Conservation (phyloP, 2,113 vertebrate genomes). For the Meles meles region DNA sequence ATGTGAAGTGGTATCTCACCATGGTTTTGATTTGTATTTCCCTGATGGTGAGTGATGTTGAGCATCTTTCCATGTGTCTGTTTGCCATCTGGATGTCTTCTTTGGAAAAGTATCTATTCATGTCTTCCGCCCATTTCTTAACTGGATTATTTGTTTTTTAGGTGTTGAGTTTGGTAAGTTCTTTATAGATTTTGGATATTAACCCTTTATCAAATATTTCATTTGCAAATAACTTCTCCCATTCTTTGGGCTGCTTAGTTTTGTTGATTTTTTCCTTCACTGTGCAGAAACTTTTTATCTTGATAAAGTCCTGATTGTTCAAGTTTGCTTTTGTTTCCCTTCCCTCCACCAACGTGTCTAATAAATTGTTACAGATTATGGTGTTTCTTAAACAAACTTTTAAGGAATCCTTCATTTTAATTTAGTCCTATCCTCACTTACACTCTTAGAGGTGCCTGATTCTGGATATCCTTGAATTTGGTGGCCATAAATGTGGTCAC, state of each 20-base stretch:
- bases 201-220: not conserved
- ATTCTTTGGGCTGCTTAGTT: not conserved
- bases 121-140: not conserved
- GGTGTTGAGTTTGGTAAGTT: not conserved
- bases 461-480: not conserved
- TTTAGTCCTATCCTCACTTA: not conserved
- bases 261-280: not conserved
- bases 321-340: not conserved
- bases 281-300: not conserved
- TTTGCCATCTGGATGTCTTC: not conserved
- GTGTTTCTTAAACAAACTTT: not conserved
- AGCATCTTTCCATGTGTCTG: not conserved
- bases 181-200: not conserved
- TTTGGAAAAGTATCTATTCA: not conserved
- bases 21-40: not conserved
- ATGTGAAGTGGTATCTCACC: not conserved
- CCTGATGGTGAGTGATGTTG: not conserved
- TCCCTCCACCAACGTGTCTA: not conserved
- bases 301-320: not conserved
- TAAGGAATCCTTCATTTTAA: not conserved
- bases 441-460: not conserved
- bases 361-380: not conserved
- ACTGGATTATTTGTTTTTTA: not conserved
- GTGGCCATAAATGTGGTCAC: not conserved
- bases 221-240: not conserved